Percentiles rank a stretch among this genome's conserved stretches.
Conservation (phyloP, 1,140 invertebrate genomes). For the Drosophila eugracilis region DNA sequence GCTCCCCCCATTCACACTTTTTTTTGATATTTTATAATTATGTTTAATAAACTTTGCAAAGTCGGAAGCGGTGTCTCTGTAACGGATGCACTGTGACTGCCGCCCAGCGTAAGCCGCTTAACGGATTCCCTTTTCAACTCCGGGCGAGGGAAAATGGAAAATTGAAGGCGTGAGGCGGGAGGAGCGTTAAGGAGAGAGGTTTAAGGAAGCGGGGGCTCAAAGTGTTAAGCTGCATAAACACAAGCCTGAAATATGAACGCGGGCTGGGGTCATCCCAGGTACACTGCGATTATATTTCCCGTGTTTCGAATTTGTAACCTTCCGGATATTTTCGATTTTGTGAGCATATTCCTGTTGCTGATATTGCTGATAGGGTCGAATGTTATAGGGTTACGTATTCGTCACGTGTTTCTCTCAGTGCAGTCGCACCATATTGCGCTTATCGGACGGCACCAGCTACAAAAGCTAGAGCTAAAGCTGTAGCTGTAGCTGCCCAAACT, state of each 20-base stretch:
- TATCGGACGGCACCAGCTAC: constrained; percentile 62
- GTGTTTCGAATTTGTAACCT: too few species aligned
- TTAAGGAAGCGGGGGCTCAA: constrained; percentile 13
- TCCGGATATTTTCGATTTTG: too few species aligned
- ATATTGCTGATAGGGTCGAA: too few species aligned
- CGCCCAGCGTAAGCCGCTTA: constrained; percentile 64
- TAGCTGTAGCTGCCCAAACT: neutral
- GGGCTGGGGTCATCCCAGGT: constrained; percentile 9
- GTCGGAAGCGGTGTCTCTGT: constrained; percentile 37
- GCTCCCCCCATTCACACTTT: neutral
- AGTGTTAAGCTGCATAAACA: constrained; percentile 81
- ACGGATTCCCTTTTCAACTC: constrained; percentile 52
- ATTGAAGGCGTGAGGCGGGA: too few species aligned
- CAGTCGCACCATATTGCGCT: constrained; percentile 52
- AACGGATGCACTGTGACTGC: neutral
- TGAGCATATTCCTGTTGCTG: too few species aligned
- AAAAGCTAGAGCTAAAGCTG: neutral
- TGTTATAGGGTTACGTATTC: too few species aligned
- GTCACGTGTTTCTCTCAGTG: neutral
- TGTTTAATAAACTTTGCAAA: constrained; percentile 67
- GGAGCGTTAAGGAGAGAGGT: neutral
- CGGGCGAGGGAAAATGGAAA: too few species aligned
- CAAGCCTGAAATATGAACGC: constrained; percentile 62
- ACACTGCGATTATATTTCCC: constrained; percentile 7
- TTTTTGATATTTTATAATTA: constrained; percentile 64